phyloP scores from a whole-genome alignment of 2,888 invertebrate species.

The Ectemnius cavifrons region DNA sequence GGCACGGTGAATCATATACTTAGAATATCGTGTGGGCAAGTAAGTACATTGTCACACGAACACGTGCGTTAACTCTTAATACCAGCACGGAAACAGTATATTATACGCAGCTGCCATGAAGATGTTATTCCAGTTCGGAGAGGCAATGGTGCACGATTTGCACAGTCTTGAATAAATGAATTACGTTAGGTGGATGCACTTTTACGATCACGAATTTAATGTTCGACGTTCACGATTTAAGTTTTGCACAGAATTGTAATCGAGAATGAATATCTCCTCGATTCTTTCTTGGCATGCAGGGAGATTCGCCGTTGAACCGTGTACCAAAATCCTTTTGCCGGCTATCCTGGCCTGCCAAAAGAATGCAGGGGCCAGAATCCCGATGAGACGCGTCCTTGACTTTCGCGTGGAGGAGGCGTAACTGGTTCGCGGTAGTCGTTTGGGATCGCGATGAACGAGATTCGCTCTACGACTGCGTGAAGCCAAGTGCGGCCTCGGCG shows the following conservation, averaged over 20 bases:
- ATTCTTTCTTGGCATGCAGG: background rate
- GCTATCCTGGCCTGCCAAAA: conserved; percentile 41
- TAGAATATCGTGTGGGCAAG: conserved; percentile 46
- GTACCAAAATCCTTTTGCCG: conserved; percentile 36
- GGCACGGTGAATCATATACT: conserved; percentile 48
- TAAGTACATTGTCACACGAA: conserved; percentile 22
- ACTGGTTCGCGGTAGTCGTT: conserved; percentile 54
- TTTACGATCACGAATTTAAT: no score
- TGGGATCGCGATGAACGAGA: conserved; percentile 61
- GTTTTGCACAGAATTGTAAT: no score
- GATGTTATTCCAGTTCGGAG: no score
- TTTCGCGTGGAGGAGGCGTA: conserved; percentile 63
- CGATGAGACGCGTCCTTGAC: conserved; percentile 60
- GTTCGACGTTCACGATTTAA: no score
- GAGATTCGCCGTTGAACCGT: background rate
- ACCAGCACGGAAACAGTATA: no score
- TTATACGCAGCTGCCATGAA: background rate
- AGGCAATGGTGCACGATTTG: no score
- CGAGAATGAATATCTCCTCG: background rate
- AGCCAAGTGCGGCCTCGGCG: conserved; percentile 66
- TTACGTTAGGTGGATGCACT: no score
- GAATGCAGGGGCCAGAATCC: conserved; percentile 49
- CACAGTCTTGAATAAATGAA: no score
- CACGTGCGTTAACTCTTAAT: conserved; percentile 3
- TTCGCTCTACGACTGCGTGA: conserved; percentile 67